Evolutionary conservation across 2,888 invertebrate genomes (phyloP).

Genomic region (Patella pellucida): DNA sequence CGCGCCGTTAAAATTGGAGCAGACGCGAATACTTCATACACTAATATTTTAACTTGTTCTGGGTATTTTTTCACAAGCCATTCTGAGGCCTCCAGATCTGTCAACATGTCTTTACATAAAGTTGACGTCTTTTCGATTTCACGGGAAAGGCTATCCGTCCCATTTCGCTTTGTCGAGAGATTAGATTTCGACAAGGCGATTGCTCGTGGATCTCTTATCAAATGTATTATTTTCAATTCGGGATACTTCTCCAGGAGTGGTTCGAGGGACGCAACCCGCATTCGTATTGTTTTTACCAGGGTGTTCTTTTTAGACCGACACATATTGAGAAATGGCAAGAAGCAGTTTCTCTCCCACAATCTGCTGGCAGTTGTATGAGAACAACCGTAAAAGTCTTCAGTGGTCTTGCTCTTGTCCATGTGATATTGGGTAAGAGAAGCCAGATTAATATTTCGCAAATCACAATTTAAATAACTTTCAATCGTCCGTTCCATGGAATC

Average conservation of each 20-base stretch:
- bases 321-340: not conserved
- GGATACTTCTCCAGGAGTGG: not conserved
- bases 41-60: not conserved
- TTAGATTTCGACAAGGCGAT: not conserved
- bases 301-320: not conserved
- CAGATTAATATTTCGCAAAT: not conserved
- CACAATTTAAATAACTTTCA: not conserved
- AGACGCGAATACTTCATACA: not conserved
- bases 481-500: not conserved
- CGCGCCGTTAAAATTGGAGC: not conserved
- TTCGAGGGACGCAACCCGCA: not conserved
- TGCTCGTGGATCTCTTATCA: conserved; percentile 6
- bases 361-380: not conserved
- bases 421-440: not conserved
- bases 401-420: not conserved
- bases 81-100: not conserved
- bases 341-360: not conserved
- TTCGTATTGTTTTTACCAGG: not conserved
- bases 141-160: not conserved
- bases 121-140: not conserved
- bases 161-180: not conserved
- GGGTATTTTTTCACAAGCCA: not conserved
- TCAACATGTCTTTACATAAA: not conserved
- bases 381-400: not conserved
- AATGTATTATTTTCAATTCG: not conserved